Conservation (phyloP, 2,113 vertebrate genomes). For the Prionailurus viverrinus region DNA sequence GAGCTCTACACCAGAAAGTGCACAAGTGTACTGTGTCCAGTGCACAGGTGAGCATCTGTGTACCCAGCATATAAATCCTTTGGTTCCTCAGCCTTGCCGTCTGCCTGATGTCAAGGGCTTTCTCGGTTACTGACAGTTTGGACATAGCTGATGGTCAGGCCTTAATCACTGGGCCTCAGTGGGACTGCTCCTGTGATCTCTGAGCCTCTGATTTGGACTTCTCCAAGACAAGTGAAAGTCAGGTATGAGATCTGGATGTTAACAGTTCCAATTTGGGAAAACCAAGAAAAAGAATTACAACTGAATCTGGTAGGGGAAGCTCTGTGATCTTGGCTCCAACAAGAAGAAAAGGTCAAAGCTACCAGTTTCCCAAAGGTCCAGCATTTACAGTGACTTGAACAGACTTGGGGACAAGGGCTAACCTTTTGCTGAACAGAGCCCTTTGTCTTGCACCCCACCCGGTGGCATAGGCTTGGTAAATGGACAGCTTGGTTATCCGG, state of each 20-base stretch:
- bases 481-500: conserved; percentile 19
- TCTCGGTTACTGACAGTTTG: conserved; percentile 89
- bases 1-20: conserved; percentile 95
- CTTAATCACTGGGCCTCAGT: conserved; percentile 91
- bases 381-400: conserved; percentile 89
- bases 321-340: conserved; percentile 86
- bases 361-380: conserved; percentile 89
- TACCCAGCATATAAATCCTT: conserved; percentile 90
- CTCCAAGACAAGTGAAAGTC: conserved; percentile 92
- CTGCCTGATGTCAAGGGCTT: conserved; percentile 88
- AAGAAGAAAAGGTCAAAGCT: conserved; percentile 94
- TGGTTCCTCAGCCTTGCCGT: conserved; percentile 88
- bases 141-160: conserved; percentile 91
- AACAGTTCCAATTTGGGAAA: conserved; percentile 92
- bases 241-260: conserved; percentile 22
- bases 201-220: conserved; percentile 91
- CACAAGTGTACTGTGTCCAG: conserved; percentile 92
- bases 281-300: conserved; percentile 93
- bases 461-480: not conserved
- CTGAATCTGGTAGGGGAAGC: conserved; percentile 88
- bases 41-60: conserved; percentile 95
- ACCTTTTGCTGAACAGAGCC: conserved; percentile 16
- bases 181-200: conserved; percentile 92
- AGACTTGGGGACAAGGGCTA: conserved; percentile 75
- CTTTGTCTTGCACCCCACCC: not conserved